These are phyloP conservation scores for Leptocoma aspasia DNA, from an alignment of 2,113 vertebrate genomes.

Conservation along the genomic window DNA sequence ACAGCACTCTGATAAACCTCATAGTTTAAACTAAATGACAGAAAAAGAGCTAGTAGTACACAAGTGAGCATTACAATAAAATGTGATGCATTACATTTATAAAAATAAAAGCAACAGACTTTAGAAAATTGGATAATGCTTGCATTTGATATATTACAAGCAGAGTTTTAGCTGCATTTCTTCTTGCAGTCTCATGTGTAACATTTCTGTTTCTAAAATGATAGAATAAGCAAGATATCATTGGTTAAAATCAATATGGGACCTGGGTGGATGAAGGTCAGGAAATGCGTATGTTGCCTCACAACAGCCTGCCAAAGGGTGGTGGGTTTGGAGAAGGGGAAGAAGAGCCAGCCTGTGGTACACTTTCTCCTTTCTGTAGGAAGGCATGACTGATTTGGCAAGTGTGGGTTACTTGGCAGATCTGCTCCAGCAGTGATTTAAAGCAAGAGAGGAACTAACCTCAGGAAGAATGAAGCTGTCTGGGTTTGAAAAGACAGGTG, in stretches of 20 bases:
- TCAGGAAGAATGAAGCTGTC: background rate
- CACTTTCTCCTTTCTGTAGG: background rate
- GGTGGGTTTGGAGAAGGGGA: background rate
- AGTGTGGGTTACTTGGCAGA: background rate
- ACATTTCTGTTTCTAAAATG: background rate
- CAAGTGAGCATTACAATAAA: background rate
- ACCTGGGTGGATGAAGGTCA: background rate
- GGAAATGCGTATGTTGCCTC: background rate
- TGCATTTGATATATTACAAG: background rate
- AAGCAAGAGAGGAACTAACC: background rate
- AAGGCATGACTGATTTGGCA: background rate
- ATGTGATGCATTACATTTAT: background rate
- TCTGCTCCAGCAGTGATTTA: background rate
- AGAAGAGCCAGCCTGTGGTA: background rate
- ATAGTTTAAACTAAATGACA: constrained; percentile 6
- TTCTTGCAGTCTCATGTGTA: background rate
- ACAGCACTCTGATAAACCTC: constrained; percentile 13
- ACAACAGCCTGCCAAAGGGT: background rate
- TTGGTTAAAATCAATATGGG: background rate
- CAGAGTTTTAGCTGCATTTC: background rate
- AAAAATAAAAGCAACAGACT: background rate
- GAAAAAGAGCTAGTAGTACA: background rate
- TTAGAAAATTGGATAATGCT: background rate
- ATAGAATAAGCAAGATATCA: background rate
- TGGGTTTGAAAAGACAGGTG: too few relatives aligned